Base-by-base conservation (phyloP, 2,113 vertebrate species). In the Phalacrocorax brasilianus region DNA sequence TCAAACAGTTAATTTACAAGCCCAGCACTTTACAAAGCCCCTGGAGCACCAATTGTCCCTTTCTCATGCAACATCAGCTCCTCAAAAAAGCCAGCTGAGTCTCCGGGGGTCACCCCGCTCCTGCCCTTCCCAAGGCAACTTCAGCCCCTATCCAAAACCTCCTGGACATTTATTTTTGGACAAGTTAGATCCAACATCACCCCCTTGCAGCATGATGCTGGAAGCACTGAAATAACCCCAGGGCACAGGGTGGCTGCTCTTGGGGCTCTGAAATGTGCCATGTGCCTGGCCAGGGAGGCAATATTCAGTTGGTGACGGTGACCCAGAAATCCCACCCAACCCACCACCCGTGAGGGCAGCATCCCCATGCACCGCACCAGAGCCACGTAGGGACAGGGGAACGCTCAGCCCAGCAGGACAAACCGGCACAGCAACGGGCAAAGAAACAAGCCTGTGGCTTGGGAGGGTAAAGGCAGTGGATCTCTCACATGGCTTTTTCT, bases 1-100 rank as follows among this genome's bases (percentile, higher is more conserved):
- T 96, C 95, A 97, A 95, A 89, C 93, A 97, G 91, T 94, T 96
- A 93, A 96, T 97, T 97, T 97, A 95, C 95, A 94, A 95, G 65
- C 93, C 88, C 89, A 81, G 81, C 85, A 67, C 55, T 94, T 95
- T 86, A 94, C 85, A 87, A 91, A 96, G 85, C 61, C 89, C 95
- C 94, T 40, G 91, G 76, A 90, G 96, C 91, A 93, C 85, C 94
- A 93, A 94, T 83, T 93, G 93, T 95, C 85, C 94, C 91, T 91
- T 95, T 78, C 90, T 94, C 93, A 75, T 58, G 79, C 62, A 67
- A 92, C 81, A 96, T 72, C 95, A 88, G 89, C 91, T 88, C 76
- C 93, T 92, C 93, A 38, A 35, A 92, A 32, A 52, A 92, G 92
- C 93, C 91, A 96, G 84, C 93, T 94, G 88, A 93, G 91, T 76